Evolutionary conservation across 2,113 vertebrate species (phyloP), one percentile per base, ranked within the genome.

Genomic region (Megaceryle torquata): DNA sequence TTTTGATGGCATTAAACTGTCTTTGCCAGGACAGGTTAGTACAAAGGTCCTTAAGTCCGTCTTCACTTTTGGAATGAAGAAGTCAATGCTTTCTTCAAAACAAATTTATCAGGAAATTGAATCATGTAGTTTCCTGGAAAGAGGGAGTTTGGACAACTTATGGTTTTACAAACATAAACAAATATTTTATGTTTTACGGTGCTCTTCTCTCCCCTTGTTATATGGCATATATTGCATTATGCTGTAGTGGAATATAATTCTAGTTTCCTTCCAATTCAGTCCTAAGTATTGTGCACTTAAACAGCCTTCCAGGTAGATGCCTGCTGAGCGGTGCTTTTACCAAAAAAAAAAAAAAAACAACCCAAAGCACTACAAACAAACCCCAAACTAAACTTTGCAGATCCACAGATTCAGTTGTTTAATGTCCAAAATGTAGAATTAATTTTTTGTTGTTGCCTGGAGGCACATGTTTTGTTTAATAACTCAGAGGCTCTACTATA

Each of bases 201-300:
- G 46, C 17, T 75, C 7, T 72, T 57, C 21, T 77, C 10, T 74
- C 3, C 4, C 14, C 64, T 63, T 50, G 28, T 13, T 9, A 2
- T 50, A 5, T 35, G 71, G 20, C 7, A 2, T 71, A 13, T 43
- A 31, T 82, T 0, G 0, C 22, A 3, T 70, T 74, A 25, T 15
- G 33, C n/a, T 86, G 5, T 46, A 35, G 60, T 10, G n/a, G n/a
- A 88, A 35, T 86, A 83, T 86, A 83, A 63, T 68, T 82, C 35
- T 59, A 12, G 71, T 60, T 9, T 11, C 28, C 24, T 88, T 80
- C 44, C 5, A 5, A 0, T 71, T 89, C 46, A 51, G 17, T 41
- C 50, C 31, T 67, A 14, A 25, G 37, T 56, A 31, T 46, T 83
- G 51, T 67, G 28, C 15, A 15, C 31, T 41, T 64, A 74, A 57